Evolutionary conservation across 2,888 invertebrate genomes (phyloP), one percentile per base, ranked within the genome.

Genomic region (Criorhina ranunculi): DNA sequence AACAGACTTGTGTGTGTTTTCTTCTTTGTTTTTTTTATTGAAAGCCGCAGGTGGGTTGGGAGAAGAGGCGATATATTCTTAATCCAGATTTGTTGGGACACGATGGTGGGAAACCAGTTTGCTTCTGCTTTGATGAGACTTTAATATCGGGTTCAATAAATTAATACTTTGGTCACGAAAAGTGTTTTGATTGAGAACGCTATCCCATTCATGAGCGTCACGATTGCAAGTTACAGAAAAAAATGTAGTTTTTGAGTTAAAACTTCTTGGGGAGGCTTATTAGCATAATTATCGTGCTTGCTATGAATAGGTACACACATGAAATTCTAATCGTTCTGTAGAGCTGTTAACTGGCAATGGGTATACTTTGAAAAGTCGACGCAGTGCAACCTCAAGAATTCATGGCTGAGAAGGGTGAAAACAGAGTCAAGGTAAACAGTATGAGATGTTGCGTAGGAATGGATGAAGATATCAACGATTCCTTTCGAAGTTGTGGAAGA

Each of bases 161-260:
- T 83, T 83, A 79, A 83, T 69, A 79, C 79, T 64, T 73, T 42
- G 31, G 73, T 83, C 83, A 83, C 83, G 83, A 83, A 64, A 64
- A 44, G 79, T 83, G 83, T 79, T 83, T 75, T 59, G 62, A 83
- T 69, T 59, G 62, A 59, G 69, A 59, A 67, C 46, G 15, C 19
- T 12, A 60, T 51, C 42, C 57, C 57, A 73, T 82, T 70, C 37
- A 49, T 17, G 33, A 17, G 37, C 37, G 49, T 49, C 69, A 77
- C 77, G 77, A 69, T 67, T 59, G 40, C 19, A 57, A 46, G 46
- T 64, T 57, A 37, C 57, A 51, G 24, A 24, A 24, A n/a, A 46
- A 17, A 8, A 15, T 17, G 64, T 35, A 12, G 19, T 4, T 17
- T 19, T 37, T 1, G 8, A 2, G 3, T 8, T 24, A 49, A 11